Evolutionary conservation across 1,140 invertebrate species (phyloP), one percentile per base, ranked within the genome.

Genomic region (Hesperophylax magnus): DNA sequence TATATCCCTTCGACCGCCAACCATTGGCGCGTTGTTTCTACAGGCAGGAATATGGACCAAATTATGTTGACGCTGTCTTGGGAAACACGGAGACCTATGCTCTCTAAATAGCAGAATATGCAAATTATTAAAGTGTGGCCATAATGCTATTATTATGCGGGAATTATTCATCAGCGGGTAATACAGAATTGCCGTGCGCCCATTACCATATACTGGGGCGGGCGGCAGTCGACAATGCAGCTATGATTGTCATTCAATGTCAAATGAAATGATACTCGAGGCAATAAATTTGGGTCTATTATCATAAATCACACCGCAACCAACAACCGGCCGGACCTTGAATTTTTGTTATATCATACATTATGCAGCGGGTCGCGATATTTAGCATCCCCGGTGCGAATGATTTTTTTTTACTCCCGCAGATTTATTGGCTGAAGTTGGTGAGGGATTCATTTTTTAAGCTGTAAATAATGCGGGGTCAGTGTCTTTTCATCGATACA

Each of bases 241-340:
- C 54, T 8, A 27, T 53, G 69, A 27, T 76, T 76, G 72, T 52
- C 72, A 31, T 60, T 76, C 72, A 76, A 60, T 60, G 72, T 60
- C 72, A 60, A 39, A 31, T 34, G 72, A n/a, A 39, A 31, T 34
- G 72, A 9, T 60, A 54, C 72, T 17, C 31, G 56, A 34, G 39
- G 18, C 54, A 31, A 76, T 76, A 76, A 76, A 76, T 76, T 76
- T 76, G 56, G 56, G 31, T 76, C 72, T 18, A 58, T 76, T 61
- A 76, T 18, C 72, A 76, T 76, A 58, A 76, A 58, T 76, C 72
- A 58, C 72, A 61, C 56, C 15, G 15, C 54, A 60, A 11, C 56
- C 56, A 76, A 39, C 34, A 52, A 22, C 56, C 9, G 31, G 58
- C 27, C 54, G 72, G 72, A 76, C 72, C 72, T 76, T 76, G 72